Evolutionary conservation across 2,888 invertebrate species (phyloP), one percentile per base, ranked within the genome.

Genomic region (Latheticus oryzae): DNA sequence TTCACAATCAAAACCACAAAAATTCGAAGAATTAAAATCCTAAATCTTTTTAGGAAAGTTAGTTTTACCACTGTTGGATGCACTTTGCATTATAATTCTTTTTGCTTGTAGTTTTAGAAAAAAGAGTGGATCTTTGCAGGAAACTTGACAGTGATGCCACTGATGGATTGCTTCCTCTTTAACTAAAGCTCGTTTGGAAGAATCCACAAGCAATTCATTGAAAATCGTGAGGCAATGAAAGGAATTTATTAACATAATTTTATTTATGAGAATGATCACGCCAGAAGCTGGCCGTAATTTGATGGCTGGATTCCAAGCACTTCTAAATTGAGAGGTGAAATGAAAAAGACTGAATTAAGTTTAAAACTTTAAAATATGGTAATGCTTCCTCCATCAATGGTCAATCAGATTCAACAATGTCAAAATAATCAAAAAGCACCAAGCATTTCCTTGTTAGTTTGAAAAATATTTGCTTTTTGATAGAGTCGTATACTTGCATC

Each of bases 31-130:
- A n/a, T n/a, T n/a, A 28, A 9, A 28, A 33, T 35, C 5, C 8
- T 5, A 21, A 12, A 38, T 12, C 23, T 47, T 43, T 43, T 21
- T 23, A 35, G 33, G 47, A 47, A 47, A 47, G 47, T 47, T 7
- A 12, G 5, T 47, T 12, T 45, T 45, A 32, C 7, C 13, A 33
- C 13, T 47, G 33, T 47, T 35, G 13, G 21, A 47, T 47, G 47
- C 30, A 35, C 7, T 8, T 35, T 24, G 47, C 21, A 47, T 47
- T 3, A 9, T 24, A 33, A 47, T 33, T 13, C 12, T 3, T 28
- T n/a, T n/a, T n/a, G n/a, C n/a, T n/a, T n/a, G 2, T 9, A 1
- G 16, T 9, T 21, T 3, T 12, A 4, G 28, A 21, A 4, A 26
- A 16, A 28, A 32, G 26, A n/a, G 11, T 40, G n/a, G n/a, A n/a